Conservation (phyloP, 2,113 vertebrate genomes). For the Eubucco bourcierii region DNA sequence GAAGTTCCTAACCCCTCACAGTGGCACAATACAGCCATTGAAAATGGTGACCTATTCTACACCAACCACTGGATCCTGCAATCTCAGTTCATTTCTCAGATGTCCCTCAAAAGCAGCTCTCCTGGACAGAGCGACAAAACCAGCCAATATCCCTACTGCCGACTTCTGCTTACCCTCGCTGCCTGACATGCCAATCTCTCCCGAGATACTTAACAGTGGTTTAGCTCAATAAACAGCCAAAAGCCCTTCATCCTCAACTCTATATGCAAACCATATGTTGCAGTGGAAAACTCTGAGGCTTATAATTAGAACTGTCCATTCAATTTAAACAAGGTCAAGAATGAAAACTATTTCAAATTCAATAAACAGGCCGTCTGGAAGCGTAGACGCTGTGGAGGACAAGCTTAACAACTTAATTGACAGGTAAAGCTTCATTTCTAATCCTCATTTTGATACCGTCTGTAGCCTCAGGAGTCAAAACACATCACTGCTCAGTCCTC, state of each 20-base stretch:
- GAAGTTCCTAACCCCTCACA: background rate
- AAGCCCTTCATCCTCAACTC: constrained; percentile 51
- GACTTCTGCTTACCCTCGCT: background rate
- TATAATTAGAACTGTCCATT: constrained; percentile 75
- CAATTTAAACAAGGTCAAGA: constrained; percentile 72
- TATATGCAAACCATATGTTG: constrained; percentile 75
- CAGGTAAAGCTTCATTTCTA: constrained; percentile 62
- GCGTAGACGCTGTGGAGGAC: constrained; percentile 20
- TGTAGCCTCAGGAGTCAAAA: constrained; percentile 69
- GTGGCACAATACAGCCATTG: background rate
- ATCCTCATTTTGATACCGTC: constrained; percentile 58
- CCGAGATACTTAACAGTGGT: constrained; percentile 22
- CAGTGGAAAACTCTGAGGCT: constrained; percentile 57
- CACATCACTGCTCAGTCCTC: constrained; percentile 43
- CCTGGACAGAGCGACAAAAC: background rate
- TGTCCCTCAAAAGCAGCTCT: background rate
- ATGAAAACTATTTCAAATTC: constrained; percentile 65
- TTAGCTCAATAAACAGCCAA: constrained; percentile 68
- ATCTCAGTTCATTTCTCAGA: background rate
- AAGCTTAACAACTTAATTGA: constrained; percentile 58
- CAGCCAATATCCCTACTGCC: background rate
- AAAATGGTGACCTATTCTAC: background rate
- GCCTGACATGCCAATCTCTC: constrained; percentile 8
- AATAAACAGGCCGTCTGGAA: constrained; percentile 56
- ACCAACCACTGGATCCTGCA: background rate